Evolutionary conservation across 2,797 vertebrate species (phyloP).

Genomic region (Fundulus diaphanus): DNA sequence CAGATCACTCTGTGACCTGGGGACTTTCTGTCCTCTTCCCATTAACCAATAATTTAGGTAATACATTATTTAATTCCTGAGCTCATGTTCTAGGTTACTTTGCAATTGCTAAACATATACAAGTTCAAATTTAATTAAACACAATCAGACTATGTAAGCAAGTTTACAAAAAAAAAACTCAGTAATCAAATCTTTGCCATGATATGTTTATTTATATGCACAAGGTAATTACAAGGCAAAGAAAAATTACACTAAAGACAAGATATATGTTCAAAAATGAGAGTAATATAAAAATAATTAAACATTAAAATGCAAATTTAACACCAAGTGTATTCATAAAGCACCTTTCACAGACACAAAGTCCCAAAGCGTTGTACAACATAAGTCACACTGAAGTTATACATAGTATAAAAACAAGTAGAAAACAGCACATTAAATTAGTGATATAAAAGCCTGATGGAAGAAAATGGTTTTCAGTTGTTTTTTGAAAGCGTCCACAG

Average conservation of each 20-base stretch:
- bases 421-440: no score
- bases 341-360: no score
- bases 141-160: not conserved
- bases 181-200: not conserved
- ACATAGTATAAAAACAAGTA: no score
- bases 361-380: no score
- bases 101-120: not conserved
- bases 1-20: not conserved
- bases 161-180: not conserved
- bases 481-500: no score
- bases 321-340: no score
- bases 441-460: no score
- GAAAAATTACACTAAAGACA: not conserved
- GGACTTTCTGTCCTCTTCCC: slow-evolving; percentile 9
- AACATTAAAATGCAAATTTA: no score
- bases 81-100: not conserved
- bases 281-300: no score
- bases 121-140: not conserved
- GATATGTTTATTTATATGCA: not conserved
- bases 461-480: no score
- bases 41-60: not conserved
- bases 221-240: not conserved
- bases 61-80: not conserved
- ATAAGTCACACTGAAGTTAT: no score
- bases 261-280: not conserved